phyloP scores from a whole-genome alignment of 2,113 vertebrate genomes.

The Strigops habroptila region DNA sequence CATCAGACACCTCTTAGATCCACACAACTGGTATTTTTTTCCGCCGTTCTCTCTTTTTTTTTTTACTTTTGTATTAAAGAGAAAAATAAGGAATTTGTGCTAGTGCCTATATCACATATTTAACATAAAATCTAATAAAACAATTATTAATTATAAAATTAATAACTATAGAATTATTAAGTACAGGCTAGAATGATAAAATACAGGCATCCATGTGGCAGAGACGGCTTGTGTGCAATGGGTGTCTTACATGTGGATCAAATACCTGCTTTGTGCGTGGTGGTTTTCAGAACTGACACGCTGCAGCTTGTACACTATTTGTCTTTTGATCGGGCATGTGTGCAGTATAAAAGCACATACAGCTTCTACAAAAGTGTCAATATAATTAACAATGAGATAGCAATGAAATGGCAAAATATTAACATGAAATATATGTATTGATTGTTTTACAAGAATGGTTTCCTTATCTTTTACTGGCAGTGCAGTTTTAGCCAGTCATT shows the following conservation, averaged over 20 bases:
- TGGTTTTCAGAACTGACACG: not conserved
- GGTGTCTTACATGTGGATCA: not conserved
- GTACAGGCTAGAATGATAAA: not conserved
- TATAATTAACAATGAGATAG: slow-evolving; percentile 2
- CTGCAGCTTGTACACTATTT: not conserved
- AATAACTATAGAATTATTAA: not conserved
- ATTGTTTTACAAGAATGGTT: slow-evolving; percentile 20
- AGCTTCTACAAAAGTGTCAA: not conserved
- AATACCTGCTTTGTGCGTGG: not conserved
- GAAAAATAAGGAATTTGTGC: not conserved
- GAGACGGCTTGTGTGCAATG: not conserved
- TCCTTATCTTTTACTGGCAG: slow-evolving; percentile 38
- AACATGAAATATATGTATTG: not conserved
- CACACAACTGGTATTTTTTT: not conserved
- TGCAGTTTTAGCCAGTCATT: not conserved
- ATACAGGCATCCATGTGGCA: not conserved
- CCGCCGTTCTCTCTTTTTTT: not conserved
- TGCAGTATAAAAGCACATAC: not conserved
- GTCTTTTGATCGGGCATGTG: not conserved
- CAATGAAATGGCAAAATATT: slow-evolving; percentile 19
- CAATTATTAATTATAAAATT: not conserved
- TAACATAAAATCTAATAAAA: not conserved
- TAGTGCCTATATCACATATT: not conserved
- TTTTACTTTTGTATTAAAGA: not conserved
- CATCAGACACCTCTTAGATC: fast-evolving